phyloP scores from a whole-genome alignment of 92 coral and sea anemone species.

The Parazoanthus atlanticus region DNA sequence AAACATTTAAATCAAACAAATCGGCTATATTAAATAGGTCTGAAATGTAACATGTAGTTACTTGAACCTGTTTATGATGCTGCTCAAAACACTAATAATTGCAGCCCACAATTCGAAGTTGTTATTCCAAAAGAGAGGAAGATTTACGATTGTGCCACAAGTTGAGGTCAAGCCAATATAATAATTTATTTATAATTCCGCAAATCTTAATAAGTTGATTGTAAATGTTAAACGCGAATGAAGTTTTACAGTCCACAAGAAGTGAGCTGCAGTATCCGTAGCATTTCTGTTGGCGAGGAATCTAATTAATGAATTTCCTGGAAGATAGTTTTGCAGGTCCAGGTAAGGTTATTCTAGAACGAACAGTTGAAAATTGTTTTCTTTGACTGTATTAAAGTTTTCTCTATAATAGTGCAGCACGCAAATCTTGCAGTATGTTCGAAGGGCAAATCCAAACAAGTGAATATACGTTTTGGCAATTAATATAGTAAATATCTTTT shows the following conservation, averaged over 20 bases:
- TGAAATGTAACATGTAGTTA: not conserved
- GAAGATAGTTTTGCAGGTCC: not conserved
- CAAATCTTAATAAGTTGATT: constrained; percentile 7
- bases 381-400: no score
- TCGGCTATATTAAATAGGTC: no score
- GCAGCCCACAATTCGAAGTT: not conserved
- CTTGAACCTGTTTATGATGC: not conserved
- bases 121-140: not conserved
- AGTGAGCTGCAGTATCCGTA: not conserved
- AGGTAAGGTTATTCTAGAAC: not conserved
- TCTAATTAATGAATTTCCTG: not conserved
- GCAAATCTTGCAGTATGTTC: not conserved
- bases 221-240: not conserved
- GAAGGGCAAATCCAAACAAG: not conserved
- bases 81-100: no score
- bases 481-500: no score
- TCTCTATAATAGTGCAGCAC: no score
- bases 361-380: not conserved
- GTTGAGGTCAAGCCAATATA: constrained; percentile 21
- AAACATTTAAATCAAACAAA: not conserved
- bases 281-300: not conserved
- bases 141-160: not conserved
- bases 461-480: not conserved
- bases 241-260: not conserved
- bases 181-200: constrained; percentile 10